Percentiles rank a stretch among this genome's conserved stretches.
Evolutionary conservation across 2,888 invertebrate species (phyloP).

Genomic region (Volucella inflata): DNA sequence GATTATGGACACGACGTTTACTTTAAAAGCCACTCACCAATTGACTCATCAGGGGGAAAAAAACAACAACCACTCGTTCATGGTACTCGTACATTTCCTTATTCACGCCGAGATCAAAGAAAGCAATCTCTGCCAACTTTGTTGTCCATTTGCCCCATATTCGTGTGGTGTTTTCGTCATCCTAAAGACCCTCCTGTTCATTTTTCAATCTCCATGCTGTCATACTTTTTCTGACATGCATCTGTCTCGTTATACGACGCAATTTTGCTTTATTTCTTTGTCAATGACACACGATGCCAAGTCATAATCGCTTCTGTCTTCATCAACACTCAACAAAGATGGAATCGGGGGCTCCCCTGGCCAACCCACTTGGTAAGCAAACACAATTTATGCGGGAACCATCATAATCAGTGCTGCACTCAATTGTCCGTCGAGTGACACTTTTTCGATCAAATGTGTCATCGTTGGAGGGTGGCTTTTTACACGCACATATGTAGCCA

Average conservation of each 20-base stretch:
- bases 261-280: slow-evolving; percentile 60
- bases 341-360: not conserved
- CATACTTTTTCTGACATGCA: slow-evolving; percentile 67
- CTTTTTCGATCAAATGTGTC: slow-evolving; percentile 65
- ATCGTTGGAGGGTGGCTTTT: slow-evolving; percentile 43
- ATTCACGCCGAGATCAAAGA: slow-evolving; percentile 49
- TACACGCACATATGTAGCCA: no score
- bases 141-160: slow-evolving; percentile 57
- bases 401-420: slow-evolving; percentile 69
- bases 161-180: slow-evolving; percentile 13
- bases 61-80: no score
- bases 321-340: slow-evolving; percentile 5
- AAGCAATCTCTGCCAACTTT: slow-evolving; percentile 30
- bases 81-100: slow-evolving; percentile 19
- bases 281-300: slow-evolving; percentile 47
- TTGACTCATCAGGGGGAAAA: no score
- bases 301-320: slow-evolving; percentile 17
- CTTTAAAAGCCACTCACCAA: no score
- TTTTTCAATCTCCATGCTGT: slow-evolving; percentile 70
- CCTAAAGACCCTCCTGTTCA: slow-evolving; percentile 32
- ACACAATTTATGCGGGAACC: slow-evolving; percentile 60
- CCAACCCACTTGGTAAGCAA: slow-evolving; percentile 45
- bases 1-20: no score
- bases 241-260: slow-evolving; percentile 71
- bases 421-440: slow-evolving; percentile 63